Conservation (phyloP, 2,888 invertebrate species). For the Heliconius charithonia region DNA sequence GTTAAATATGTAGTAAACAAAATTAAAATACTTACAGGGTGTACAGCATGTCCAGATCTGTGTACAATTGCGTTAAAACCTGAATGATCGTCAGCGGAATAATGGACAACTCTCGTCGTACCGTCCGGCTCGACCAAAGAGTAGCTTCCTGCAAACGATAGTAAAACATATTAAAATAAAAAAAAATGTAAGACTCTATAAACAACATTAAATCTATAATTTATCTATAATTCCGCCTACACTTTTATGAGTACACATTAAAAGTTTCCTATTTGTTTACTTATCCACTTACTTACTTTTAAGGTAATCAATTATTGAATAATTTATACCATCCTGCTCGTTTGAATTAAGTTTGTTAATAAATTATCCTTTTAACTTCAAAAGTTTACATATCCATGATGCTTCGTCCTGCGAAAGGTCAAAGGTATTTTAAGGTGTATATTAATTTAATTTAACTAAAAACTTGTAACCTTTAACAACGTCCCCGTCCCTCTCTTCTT, state of each 20-base stretch:
- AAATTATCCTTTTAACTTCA: neutral
- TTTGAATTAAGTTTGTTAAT: neutral
- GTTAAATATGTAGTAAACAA: neutral
- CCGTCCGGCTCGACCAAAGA: conserved; percentile 86
- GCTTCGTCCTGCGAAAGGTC: neutral
- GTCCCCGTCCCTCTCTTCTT: conserved; percentile 88
- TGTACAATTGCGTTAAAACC: conserved; percentile 89
- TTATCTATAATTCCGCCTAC: neutral
- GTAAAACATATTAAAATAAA: neutral
- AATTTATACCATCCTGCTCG: neutral
- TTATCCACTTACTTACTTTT: neutral
- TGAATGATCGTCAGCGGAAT: conserved; percentile 87
- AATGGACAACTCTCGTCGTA: conserved; percentile 84
- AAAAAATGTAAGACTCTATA: neutral
- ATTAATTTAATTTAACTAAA: neutral
- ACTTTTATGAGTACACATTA: neutral
- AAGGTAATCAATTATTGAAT: neutral
- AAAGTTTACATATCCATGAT: neutral
- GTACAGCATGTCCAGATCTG: conserved; percentile 85
- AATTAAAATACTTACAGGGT: conserved; percentile 70
- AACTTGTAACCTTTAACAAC: conserved; percentile 85
- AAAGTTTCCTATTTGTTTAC: neutral
- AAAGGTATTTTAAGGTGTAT: neutral
- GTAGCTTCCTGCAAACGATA: conserved; percentile 81
- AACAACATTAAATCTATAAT: neutral